These are phyloP conservation scores for Cochlearius cochlearius DNA, from an alignment of 2,113 vertebrate species.

Conservation along the genomic window DNA sequence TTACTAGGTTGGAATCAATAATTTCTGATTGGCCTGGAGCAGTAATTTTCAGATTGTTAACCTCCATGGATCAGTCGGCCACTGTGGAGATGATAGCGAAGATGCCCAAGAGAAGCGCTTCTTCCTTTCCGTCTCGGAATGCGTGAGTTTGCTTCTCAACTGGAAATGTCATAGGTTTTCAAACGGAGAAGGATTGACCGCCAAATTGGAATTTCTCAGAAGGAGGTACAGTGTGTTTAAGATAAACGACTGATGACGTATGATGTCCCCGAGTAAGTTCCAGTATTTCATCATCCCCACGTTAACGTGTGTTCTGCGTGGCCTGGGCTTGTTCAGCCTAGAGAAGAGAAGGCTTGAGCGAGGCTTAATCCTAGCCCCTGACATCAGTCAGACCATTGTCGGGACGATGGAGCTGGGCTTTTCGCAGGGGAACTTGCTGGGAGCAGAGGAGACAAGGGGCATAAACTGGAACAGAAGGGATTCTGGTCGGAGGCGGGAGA, in stretches of 20 bases:
- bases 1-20: background rate
- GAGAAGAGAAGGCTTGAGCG: background rate
- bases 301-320: background rate
- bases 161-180: background rate
- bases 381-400: background rate
- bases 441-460: background rate
- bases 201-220: background rate
- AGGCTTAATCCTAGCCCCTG: background rate
- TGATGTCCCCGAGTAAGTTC: background rate
- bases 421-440: background rate
- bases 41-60: background rate
- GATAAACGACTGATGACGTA: background rate
- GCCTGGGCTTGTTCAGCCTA: background rate
- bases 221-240: background rate
- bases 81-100: background rate
- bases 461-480: background rate
- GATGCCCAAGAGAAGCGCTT: background rate
- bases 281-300: background rate
- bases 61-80: background rate
- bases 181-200: fast-evolving
- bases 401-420: background rate
- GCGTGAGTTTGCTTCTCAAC: background rate
- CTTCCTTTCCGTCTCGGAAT: background rate
- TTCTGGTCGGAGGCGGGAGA: fast-evolving
- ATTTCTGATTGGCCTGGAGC: background rate